Evolutionary conservation across 2,113 vertebrate genomes (phyloP), one percentile per base, ranked within the genome.

Genomic region (Ailuropoda melanoleuca): DNA sequence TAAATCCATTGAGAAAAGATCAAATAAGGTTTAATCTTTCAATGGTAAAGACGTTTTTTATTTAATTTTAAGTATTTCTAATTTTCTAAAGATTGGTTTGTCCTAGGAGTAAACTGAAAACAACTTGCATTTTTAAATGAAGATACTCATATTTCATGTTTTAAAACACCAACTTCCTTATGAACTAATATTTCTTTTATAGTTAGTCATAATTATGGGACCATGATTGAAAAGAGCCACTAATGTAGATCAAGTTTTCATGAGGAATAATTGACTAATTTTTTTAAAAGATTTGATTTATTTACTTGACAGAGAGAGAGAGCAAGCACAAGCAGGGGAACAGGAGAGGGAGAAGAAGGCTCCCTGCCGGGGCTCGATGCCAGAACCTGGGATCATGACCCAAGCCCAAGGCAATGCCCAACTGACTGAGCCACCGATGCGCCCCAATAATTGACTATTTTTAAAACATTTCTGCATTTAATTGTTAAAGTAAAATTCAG

Each of bases 11-110:
- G 72, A 62, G 70, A 86, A 95, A 78, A 92, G 60, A 85, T 77
- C 55, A 93, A 96, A 96, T 97, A 90, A 97, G 96, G 50, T 68
- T 34, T 60, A 55, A n/a, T 26, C 39, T 70, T 55, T 88, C 15
- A 60, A 60, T 80, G 37, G 56, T 87, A 43, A 87, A 82, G 8
- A n/a, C 29, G n/a, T 48, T 78, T 39, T 31, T 68, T 26, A 26
- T 68, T 95, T 68, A 66, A 50, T 60, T 83, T 83, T 39, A 75
- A 81, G 6, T 84, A 19, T 68, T 85, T 93, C n/a, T 66, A 26
- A 74, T 77, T 85, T 82, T 83, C 72, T 82, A 68, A 66, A 66
- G 6, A 80, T 60, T 0, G 6, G 0, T 43, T 86, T 87, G 37
- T 93, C 23, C 34, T 50, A 81, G n/a, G 55, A 82, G 26, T 95